Base-by-base conservation (phyloP, 2,888 invertebrate species). In the Mesochorus sp. region DNA sequence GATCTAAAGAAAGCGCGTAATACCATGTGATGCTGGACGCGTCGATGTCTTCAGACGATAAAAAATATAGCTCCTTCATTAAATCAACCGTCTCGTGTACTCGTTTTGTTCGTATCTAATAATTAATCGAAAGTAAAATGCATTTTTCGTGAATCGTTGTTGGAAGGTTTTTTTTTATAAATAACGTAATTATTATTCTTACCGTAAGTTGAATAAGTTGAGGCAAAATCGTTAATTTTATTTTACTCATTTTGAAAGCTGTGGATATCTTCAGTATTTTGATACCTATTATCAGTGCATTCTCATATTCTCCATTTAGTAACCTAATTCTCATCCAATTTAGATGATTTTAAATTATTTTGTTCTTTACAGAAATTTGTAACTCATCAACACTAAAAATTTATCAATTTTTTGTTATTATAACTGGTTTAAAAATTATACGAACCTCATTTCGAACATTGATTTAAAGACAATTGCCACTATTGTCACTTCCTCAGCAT, bases 1-100 rank as follows among this genome's bases (percentile, higher is more conserved):
- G 85, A 66, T 94, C 94, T 68, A 94, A 91, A 78, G 93, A 93
- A 34, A 94, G 90, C 0, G 93, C 93, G 81, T 93, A 93, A 82
- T 94, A 94, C 92, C 93, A 93, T 0, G 91, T 85, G 4, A 88
- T 82, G 0, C 85, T 88, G 1, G 85, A 86, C 73, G 84, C 83
- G 66, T 90, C 88, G 0, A 86, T 80, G 44, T 91, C 87, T 24
- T 86, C 87, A 34, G 84, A 75, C 1, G 88, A 83, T 2, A 84
- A 72, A 59, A 83, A 85, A 31, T 85, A 85, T 14, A 92, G 83
- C 71, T 92, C 86, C 49, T 90, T 88, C 37, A 92, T 83, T 37
- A 93, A 85, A 71, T 93, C 92, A 10, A 93, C 86, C 1, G 93
- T 92, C 86, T 93, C 93, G 81, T 90, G 87, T 80, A 93, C 90